Conservation (phyloP, 2,797 vertebrate genomes). For the Sebastes ruberrimus region DNA sequence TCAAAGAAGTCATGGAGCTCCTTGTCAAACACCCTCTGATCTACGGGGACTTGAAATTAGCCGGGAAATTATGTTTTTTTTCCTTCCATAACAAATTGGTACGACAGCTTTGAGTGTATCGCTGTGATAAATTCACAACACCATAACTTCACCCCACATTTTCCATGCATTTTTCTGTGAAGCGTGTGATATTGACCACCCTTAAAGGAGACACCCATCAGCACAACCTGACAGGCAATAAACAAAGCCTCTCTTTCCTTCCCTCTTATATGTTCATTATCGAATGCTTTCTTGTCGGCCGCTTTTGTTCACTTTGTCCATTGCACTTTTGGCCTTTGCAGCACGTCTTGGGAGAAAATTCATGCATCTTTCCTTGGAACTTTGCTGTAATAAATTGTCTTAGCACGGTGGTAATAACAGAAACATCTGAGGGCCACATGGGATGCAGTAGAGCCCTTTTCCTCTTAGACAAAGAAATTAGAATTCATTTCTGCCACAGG, state of each 20-base stretch:
- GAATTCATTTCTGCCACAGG: slow-evolving; percentile 45
- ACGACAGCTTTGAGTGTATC: slow-evolving; percentile 44
- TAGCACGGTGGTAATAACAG: slow-evolving; percentile 54
- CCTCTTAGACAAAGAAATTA: slow-evolving; percentile 48
- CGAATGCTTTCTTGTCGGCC: slow-evolving; percentile 17
- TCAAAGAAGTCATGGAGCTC: slow-evolving; percentile 34
- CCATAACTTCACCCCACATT: slow-evolving; percentile 36
- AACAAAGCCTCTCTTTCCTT: slow-evolving; percentile 45
- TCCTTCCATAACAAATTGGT: background rate
- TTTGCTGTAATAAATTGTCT: slow-evolving; percentile 58
- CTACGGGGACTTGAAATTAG: slow-evolving; percentile 35
- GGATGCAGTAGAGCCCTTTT: slow-evolving; percentile 40
- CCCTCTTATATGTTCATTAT: slow-evolving; percentile 49
- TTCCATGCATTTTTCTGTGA: slow-evolving; percentile 68
- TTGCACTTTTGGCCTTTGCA: slow-evolving; percentile 27
- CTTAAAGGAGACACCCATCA: slow-evolving; percentile 59
- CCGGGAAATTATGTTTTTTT: slow-evolving; percentile 8
- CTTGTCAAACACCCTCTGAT: slow-evolving; percentile 36
- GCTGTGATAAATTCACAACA: slow-evolving; percentile 44
- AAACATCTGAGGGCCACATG: slow-evolving; percentile 73
- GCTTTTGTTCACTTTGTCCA: slow-evolving; percentile 27
- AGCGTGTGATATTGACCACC: slow-evolving; percentile 57
- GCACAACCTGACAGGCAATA: slow-evolving; percentile 31
- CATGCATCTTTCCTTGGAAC: slow-evolving; percentile 39
- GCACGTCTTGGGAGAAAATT: slow-evolving; percentile 19